Percentiles rank a stretch among this genome's conserved stretches.
phyloP scores from a whole-genome alignment of 2,113 vertebrate species.

The Andinoacara biseriatus region DNA sequence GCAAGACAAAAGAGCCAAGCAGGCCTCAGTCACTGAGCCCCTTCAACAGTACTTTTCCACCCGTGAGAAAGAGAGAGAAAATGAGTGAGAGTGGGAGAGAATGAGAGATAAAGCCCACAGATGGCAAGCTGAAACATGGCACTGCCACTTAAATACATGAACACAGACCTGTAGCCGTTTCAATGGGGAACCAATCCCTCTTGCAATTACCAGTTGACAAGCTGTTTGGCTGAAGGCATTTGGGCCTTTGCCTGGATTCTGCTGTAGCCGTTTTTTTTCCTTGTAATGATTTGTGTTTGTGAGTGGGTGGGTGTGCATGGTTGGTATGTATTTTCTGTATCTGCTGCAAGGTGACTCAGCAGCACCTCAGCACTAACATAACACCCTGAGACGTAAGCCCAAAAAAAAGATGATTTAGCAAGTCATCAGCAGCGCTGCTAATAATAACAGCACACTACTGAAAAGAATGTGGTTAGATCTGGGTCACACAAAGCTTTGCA shows the following conservation, averaged over 20 bases:
- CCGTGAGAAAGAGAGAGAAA: conserved; percentile 35
- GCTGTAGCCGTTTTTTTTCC: conserved; percentile 21
- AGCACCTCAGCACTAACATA: not conserved
- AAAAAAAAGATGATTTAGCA: conserved; percentile 29
- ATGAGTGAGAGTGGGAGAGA: conserved; percentile 56
- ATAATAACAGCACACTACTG: conserved; percentile 36
- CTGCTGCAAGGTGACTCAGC: conserved; percentile 55
- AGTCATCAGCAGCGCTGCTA: conserved; percentile 19
- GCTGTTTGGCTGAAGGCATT: conserved; percentile 49
- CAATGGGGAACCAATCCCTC: conserved; percentile 59
- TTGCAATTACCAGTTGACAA: conserved; percentile 65
- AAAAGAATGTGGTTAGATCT: conserved; percentile 40
- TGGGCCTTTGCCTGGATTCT: conserved; percentile 48
- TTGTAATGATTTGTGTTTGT: not conserved
- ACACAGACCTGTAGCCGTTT: conserved; percentile 56
- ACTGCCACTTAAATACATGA: conserved; percentile 68
- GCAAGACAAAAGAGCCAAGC: conserved; percentile 57
- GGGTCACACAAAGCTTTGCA: conserved; percentile 43
- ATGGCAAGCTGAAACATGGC: conserved; percentile 68
- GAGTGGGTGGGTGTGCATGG: conserved; percentile 27
- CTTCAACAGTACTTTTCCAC: conserved; percentile 64
- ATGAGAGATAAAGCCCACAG: conserved; percentile 57
- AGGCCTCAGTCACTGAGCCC: conserved; percentile 39
- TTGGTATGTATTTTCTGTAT: conserved; percentile 6
- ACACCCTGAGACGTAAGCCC: conserved; percentile 5